Conservation (phyloP, 2,113 vertebrate species). For the Alosa alosa region DNA sequence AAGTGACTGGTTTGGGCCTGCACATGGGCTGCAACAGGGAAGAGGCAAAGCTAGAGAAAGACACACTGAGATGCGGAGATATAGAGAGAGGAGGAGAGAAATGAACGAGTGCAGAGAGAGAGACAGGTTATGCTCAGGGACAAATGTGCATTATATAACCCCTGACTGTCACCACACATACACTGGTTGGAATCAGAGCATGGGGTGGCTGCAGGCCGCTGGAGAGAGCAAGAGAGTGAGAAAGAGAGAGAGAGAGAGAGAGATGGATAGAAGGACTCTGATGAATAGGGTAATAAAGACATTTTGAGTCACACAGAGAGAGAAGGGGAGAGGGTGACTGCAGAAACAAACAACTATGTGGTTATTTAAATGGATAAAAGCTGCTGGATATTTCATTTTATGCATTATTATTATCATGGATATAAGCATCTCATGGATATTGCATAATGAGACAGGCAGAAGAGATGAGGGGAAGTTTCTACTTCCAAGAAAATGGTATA, state of each 20-base stretch:
- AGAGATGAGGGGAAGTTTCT: not conserved
- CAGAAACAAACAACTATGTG: not conserved
- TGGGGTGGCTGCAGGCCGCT: not conserved
- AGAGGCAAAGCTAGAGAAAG: not conserved
- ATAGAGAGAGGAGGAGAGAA: not conserved
- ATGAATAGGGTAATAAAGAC: too few species aligned
- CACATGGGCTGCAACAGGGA: not conserved
- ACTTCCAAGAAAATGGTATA: not conserved
- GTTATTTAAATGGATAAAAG: not conserved
- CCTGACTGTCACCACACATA: conserved; percentile 8
- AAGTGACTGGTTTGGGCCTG: not conserved
- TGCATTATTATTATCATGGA: too few species aligned
- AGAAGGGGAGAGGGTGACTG: not conserved
- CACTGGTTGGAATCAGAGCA: not conserved
- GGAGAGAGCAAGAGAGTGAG: conserved; percentile 20
- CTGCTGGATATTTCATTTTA: not conserved
- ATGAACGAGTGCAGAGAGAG: not conserved
- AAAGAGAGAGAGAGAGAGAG: not conserved
- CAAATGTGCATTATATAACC: conserved; percentile 38
- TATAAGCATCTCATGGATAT: not conserved
- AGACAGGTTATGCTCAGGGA: conserved; percentile 22
- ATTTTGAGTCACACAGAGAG: not conserved
- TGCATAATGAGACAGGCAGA: too few species aligned
- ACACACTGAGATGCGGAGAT: conserved; percentile 21
- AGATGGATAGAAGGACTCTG: not conserved